Conservation (phyloP, 2,113 vertebrate genomes). For the Cyprinodon brontotheroides region DNA sequence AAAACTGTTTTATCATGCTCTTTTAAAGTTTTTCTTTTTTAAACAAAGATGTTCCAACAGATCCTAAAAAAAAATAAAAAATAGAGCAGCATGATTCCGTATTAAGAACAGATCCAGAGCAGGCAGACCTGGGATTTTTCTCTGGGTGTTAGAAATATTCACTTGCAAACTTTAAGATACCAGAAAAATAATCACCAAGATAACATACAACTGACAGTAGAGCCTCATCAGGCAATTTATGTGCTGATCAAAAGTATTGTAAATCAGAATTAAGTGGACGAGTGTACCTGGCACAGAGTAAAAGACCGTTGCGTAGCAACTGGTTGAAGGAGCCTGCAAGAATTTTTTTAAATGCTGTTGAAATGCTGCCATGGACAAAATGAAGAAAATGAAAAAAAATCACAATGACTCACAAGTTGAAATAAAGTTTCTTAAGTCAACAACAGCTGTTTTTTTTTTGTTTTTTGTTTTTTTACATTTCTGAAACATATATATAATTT, state of each 20-base stretch:
- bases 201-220: constrained; percentile 5
- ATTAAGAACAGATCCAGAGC: not conserved
- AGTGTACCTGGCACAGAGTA: constrained; percentile 64
- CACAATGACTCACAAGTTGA: constrained; percentile 55
- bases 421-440: constrained; percentile 31
- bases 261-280: constrained; percentile 57
- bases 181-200: not conserved
- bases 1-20: constrained; percentile 28
- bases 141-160: constrained; percentile 11
- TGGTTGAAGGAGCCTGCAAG: constrained; percentile 59
- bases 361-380: constrained; percentile 61
- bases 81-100: not conserved
- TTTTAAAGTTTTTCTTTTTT: constrained; percentile 13
- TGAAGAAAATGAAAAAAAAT: constrained; percentile 16
- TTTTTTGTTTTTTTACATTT: constrained; percentile 2
- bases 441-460: not conserved
- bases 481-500: not conserved
- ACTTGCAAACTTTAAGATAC: constrained; percentile 10
- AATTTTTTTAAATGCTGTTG: constrained; percentile 57
- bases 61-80: constrained; percentile 11
- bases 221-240: constrained; percentile 31
- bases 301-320: constrained; percentile 78
- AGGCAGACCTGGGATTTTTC: not conserved
- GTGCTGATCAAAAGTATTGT: constrained; percentile 50
- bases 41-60: constrained; percentile 22